A percentile compares a stretch with the other conserved stretches of the same genome.
These are phyloP conservation scores for Drosophila subobscura DNA, from an alignment of 1,140 invertebrate genomes.

Conservation along the genomic window DNA sequence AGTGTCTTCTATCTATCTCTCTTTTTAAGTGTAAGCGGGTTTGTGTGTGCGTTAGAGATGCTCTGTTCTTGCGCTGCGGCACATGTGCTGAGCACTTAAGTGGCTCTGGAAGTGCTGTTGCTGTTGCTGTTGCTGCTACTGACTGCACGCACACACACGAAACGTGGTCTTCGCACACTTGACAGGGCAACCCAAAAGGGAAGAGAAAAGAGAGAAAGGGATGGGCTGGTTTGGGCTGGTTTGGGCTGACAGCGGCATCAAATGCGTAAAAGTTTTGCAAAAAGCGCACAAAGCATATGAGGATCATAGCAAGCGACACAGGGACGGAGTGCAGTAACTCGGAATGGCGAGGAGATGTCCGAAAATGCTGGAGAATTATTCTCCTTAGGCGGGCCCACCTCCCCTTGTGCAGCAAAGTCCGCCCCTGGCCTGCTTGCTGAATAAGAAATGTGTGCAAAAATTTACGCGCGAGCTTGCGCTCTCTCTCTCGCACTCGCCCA, in stretches of 20 bases:
- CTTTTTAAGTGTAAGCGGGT: slow-evolving; percentile 1
- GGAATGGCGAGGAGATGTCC: not conserved
- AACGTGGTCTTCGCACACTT: slow-evolving; percentile 22
- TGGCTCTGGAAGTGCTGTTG: slow-evolving; percentile 59
- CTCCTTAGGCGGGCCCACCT: not conserved
- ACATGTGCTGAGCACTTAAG: slow-evolving; percentile 72
- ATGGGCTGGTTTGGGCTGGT: too few species aligned
- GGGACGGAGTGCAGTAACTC: not conserved
- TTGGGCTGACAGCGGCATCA: slow-evolving; percentile 21
- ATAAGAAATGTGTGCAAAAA: slow-evolving; percentile 33
- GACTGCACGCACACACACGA: slow-evolving; percentile 44
- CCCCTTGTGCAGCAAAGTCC: not conserved
- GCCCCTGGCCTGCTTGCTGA: slow-evolving; percentile 10
- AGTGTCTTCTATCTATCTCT: slow-evolving; percentile 24
- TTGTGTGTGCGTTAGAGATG: slow-evolving; percentile 53
- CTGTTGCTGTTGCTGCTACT: slow-evolving; percentile 46
- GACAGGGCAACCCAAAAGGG: slow-evolving; percentile 12
- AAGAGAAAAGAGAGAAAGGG: not conserved
- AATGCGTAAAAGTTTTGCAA: slow-evolving; percentile 61
- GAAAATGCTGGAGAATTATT: not conserved
- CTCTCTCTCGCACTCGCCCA: slow-evolving; percentile 8
- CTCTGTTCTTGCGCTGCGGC: slow-evolving; percentile 71
- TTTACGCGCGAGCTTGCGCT: slow-evolving; percentile 21
- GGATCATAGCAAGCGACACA: slow-evolving; percentile 9
- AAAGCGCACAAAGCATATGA: slow-evolving; percentile 40